Conservation (phyloP, 2,113 vertebrate genomes). For the Phrynosoma blainvillii region DNA sequence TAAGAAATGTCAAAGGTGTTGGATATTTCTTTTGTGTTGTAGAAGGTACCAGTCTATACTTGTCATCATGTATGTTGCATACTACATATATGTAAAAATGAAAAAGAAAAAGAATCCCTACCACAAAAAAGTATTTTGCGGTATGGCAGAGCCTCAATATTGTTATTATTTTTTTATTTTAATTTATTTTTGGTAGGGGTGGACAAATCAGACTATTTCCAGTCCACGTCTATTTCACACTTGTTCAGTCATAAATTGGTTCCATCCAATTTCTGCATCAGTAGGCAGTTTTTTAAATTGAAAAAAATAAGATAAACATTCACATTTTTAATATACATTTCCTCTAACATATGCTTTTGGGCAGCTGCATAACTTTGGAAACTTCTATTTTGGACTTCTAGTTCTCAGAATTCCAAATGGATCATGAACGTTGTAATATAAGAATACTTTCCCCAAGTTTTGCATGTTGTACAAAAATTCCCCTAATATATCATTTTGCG, state of each 20-base stretch:
- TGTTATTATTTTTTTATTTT: too few species aligned
- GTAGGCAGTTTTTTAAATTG: background rate
- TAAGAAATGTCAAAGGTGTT: background rate
- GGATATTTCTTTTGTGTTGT: constrained; percentile 5
- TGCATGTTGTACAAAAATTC: too few species aligned
- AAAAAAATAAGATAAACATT: background rate
- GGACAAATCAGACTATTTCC: background rate
- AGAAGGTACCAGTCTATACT: background rate
- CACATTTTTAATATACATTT: background rate
- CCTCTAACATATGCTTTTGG: too few species aligned
- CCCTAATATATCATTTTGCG: too few species aligned
- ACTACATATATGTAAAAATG: background rate
- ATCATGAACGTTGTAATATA: too few species aligned
- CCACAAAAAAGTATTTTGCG: background rate
- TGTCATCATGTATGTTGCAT: background rate
- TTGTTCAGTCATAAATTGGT: background rate
- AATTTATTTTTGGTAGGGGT: background rate
- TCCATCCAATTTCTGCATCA: background rate
- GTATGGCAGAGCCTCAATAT: background rate
- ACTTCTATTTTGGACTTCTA: too few species aligned
- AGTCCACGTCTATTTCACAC: background rate
- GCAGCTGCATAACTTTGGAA: too few species aligned
- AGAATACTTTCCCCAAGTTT: too few species aligned
- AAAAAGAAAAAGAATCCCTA: background rate
- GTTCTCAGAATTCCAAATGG: too few species aligned